Conservation (phyloP, 2,797 vertebrate species). For the Gallinago nigripennis region DNA sequence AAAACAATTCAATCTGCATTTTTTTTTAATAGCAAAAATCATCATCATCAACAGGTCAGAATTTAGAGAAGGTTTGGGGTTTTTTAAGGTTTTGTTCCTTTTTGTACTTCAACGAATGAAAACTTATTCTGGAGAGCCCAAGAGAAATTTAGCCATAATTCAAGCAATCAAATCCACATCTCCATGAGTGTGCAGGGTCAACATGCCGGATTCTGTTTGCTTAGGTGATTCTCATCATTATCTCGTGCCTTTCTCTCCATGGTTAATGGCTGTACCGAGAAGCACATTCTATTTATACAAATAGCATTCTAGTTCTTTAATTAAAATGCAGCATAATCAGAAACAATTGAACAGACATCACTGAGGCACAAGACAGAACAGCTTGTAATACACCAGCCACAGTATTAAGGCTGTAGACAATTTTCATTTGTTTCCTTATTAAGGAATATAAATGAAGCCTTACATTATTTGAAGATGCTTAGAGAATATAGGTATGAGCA, state of each 20-base stretch:
- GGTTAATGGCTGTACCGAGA: not conserved
- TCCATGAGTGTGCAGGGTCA: not conserved
- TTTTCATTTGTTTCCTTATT: constrained; percentile 57
- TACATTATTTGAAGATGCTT: constrained; percentile 30
- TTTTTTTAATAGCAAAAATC: not conserved
- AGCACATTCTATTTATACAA: not conserved
- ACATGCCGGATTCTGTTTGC: not conserved
- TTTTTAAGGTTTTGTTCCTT: not conserved
- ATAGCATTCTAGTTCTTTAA: constrained; percentile 19
- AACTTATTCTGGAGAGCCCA: not conserved
- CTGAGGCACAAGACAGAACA: not conserved
- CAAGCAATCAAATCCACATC: not conserved
- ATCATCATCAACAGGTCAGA: not conserved
- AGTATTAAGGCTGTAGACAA: not conserved
- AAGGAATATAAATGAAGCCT: constrained; percentile 38
- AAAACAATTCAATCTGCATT: not conserved
- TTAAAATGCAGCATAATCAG: constrained; percentile 42
- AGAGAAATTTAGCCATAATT: not conserved
- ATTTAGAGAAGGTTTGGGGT: not conserved
- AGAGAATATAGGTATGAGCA: constrained; percentile 46
- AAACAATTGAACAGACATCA: not conserved
- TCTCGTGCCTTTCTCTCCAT: not conserved
- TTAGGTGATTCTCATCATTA: not conserved
- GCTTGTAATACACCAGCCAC: constrained; percentile 17
- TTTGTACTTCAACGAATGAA: not conserved